Conservation (phyloP, 23 tunicate species). For the Diplosoma virens region DNA sequence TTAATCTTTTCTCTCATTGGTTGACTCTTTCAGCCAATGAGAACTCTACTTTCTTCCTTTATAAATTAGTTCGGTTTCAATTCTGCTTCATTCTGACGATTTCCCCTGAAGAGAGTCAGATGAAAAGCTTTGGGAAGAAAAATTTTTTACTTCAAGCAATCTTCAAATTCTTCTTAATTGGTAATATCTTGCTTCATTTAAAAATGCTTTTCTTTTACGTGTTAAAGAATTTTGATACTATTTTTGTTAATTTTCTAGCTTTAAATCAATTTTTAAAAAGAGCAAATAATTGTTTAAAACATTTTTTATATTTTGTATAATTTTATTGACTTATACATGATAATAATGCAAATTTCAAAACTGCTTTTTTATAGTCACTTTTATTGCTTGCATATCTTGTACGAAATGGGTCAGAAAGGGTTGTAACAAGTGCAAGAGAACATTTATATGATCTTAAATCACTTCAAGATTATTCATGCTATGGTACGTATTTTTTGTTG, state of each 20-base stretch:
- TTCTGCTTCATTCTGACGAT: too few relatives aligned
- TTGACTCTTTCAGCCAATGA: too few relatives aligned
- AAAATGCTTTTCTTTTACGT: not conserved
- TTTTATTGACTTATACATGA: too few relatives aligned
- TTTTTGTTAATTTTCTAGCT: not conserved
- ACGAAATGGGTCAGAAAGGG: constrained; percentile 90
- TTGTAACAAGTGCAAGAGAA: constrained; percentile 89
- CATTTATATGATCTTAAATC: constrained; percentile 92
- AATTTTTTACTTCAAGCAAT: too few relatives aligned
- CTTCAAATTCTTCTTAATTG: not conserved
- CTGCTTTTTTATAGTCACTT: constrained; percentile 34
- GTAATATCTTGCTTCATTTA: not conserved
- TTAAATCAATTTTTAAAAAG: not conserved
- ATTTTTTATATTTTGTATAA: too few relatives aligned
- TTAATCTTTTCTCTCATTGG: too few relatives aligned
- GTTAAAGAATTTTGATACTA: not conserved
- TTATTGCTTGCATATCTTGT: constrained; percentile 69
- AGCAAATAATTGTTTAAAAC: not conserved
- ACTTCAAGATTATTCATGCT: constrained; percentile 65
- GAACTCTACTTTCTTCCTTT: too few relatives aligned
- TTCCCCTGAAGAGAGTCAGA: too few relatives aligned
- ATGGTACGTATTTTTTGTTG: constrained; percentile 34
- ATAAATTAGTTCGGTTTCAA: too few relatives aligned
- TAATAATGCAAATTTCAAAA: too few relatives aligned
- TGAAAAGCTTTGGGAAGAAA: too few relatives aligned